Evolutionary conservation across 2,888 invertebrate genomes (phyloP), one percentile per base, ranked within the genome.

Genomic region (Glaucopsyche alexis): DNA sequence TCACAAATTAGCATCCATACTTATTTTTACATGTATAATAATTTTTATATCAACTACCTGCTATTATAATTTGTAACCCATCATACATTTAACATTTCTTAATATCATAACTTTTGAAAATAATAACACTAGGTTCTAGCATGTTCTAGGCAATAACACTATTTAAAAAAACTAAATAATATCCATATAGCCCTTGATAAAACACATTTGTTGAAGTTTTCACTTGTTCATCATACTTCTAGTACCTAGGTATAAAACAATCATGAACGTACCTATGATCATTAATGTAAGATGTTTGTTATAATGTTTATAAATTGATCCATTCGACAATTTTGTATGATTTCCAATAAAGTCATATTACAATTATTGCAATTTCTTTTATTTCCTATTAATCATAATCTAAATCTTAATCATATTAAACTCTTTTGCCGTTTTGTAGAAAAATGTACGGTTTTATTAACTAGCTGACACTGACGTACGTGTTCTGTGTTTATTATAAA

Each of bases 311-410:
- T 29, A 29, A 69, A 19, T 47, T 29, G 1, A 29, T 72, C 66
- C 66, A 66, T 16, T 79, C 76, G 71, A 78, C 77, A 76, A 78
- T 80, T 80, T 81, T 81, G 79, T 81, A 81, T 81, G 78, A 80
- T 81, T 81, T 81, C 78, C 78, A 81, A 81, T 81, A 81, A 81
- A 81, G 78, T 80, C 77, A 79, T 78, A 79, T 77, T 76, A 74
- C 72, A 74, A 74, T 73, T 69, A 65, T 67, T 72, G n/a, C 47
- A 6, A 16, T 72, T 52, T 72, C 11, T 11, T 64, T 71, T 55
- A 29, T 38, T 60, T 60, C 1, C 38, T 29, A 13, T 11, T 52
- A 19, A 0, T 50, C 42, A 42, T n/a, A n/a, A n/a, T n/a, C n/a
- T n/a, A n/a, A n/a, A n/a, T n/a, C n/a, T 11, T 52, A 19, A 0